Evolutionary conservation across 2,113 vertebrate species (phyloP).

Genomic region (Sinosuthora webbiana): DNA sequence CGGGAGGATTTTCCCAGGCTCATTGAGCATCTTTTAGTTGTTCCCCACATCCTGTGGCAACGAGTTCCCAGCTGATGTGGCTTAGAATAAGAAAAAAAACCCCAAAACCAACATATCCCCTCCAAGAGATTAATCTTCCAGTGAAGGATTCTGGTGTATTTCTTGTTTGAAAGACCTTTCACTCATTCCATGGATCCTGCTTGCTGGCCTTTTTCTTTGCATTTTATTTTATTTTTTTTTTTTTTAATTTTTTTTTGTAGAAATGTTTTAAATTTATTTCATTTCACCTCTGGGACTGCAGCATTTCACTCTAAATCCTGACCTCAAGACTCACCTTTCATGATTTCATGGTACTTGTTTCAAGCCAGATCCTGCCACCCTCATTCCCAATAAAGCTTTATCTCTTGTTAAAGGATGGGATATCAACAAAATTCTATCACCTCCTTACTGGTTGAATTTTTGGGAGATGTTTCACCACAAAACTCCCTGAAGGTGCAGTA

Average conservation of each 20-base stretch:
- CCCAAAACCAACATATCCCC: neutral
- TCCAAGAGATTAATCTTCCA: neutral
- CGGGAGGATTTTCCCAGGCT: neutral
- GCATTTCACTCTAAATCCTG: neutral
- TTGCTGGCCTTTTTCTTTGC: neutral
- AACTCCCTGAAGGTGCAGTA: neutral
- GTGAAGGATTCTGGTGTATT: neutral
- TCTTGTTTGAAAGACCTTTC: neutral
- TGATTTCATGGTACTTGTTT: neutral
- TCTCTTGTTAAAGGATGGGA: neutral
- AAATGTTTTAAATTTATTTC: neutral
- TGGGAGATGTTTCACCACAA: neutral
- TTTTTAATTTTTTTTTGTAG: neutral
- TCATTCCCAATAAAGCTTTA: neutral
- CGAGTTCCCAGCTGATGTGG: neutral
- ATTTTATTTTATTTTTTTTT: neutral
- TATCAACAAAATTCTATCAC: neutral
- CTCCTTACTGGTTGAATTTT: neutral
- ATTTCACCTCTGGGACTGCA: neutral
- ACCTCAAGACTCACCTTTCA: neutral
- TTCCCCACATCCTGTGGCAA: neutral
- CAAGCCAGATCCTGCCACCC: neutral
- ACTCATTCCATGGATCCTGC: neutral
- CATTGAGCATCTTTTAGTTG: neutral
- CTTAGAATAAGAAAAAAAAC: neutral